These are phyloP conservation scores for Eurosta solidaginis DNA, from an alignment of 1,140 invertebrate genomes.

Conservation along the genomic window DNA sequence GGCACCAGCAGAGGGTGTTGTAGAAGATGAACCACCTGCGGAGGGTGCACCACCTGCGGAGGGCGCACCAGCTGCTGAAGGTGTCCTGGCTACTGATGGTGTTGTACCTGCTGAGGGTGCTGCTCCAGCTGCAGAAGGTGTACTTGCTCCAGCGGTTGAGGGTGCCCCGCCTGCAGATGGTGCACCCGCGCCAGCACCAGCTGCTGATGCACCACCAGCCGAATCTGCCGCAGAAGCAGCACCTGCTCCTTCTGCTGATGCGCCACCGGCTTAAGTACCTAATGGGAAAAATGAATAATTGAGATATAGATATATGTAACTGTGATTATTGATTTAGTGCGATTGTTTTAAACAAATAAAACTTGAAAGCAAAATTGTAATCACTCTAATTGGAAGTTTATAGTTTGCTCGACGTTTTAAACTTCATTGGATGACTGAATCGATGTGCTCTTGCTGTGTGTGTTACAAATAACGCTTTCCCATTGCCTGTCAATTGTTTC, in stretches of 20 bases:
- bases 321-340: neutral
- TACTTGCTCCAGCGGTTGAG: constrained; percentile 40
- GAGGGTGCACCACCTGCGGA: constrained; percentile 54
- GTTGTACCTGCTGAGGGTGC: constrained; percentile 56
- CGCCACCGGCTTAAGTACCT: constrained; percentile 35
- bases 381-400: neutral
- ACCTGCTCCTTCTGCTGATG: constrained; percentile 40
- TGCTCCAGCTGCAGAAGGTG: constrained; percentile 47
- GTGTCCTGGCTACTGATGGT: constrained; percentile 43
- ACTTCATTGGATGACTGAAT: neutral
- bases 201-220: constrained; percentile 34
- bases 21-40: constrained; percentile 43
- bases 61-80: constrained; percentile 56
- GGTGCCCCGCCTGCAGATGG: constrained; percentile 31
- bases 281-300: neutral
- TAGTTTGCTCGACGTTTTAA: constrained; percentile 8
- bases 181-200: constrained; percentile 29
- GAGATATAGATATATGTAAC: neutral
- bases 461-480: neutral
- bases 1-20: constrained; percentile 52
- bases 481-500: neutral
- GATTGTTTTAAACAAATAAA: neutral
- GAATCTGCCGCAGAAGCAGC: neutral
- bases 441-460: neutral
- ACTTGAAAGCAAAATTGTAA: neutral